Percentiles rank a stretch among this genome's conserved stretches.
Conservation (phyloP, 1,140 invertebrate species). For the Trissolcus basalis region DNA sequence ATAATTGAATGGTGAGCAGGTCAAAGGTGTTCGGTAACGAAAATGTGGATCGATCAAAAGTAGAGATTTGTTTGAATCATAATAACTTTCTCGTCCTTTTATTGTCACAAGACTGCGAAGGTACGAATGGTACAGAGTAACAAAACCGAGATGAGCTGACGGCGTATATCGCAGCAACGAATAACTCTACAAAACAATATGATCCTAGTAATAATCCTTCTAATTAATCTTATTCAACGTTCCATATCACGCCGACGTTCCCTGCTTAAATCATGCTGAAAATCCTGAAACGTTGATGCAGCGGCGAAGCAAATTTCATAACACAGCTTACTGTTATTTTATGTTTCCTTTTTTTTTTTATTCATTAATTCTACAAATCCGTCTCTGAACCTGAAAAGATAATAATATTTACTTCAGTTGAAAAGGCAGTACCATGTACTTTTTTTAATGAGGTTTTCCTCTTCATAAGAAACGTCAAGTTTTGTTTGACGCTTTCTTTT, state of each 20-base stretch:
- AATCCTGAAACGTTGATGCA: not conserved
- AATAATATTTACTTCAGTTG: too few species aligned
- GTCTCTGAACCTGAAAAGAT: too few species aligned
- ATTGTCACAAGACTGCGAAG: not conserved
- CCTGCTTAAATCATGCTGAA: not conserved
- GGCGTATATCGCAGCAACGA: not conserved
- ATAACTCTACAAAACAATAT: slow-evolving; percentile 1
- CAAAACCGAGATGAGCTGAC: not conserved
- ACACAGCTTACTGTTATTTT: too few species aligned
- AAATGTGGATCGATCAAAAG: not conserved
- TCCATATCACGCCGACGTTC: not conserved
- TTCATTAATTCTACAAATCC: too few species aligned
- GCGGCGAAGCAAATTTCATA: too few species aligned
- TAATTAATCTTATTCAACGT: slow-evolving; percentile 8
- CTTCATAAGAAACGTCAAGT: too few species aligned
- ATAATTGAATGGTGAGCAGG: too few species aligned
- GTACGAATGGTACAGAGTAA: not conserved
- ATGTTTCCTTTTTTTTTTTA: too few species aligned
- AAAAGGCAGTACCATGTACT: too few species aligned
- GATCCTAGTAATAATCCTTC: slow-evolving; percentile 1
- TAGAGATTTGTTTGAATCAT: not conserved
- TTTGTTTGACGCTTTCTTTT: too few species aligned
- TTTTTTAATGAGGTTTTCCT: too few species aligned
- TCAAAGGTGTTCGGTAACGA: too few species aligned
- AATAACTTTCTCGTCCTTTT: not conserved